Evolutionary conservation across 2,888 invertebrate species (phyloP), one percentile per base, ranked within the genome.

Genomic region (Anticlea derivata): DNA sequence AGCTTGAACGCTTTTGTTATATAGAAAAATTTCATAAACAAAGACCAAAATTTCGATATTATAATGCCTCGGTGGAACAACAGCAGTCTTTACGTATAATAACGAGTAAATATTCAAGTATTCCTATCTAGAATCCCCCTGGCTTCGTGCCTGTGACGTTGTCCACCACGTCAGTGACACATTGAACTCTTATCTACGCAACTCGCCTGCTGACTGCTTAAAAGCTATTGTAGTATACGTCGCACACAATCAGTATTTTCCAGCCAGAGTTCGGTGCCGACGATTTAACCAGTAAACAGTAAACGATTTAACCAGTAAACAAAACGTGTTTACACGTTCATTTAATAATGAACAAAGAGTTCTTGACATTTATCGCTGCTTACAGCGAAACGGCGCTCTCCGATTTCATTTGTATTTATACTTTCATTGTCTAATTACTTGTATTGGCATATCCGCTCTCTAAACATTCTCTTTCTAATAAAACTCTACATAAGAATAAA

Each of bases 401-500:
- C 39, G 61, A 60, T 60, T 54, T 63, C 50, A 51, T 64, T 63
- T 54, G 34, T 52, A 56, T 61, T 65, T 55, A 55, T n/a, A n/a
- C n/a, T n/a, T n/a, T n/a, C n/a, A n/a, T n/a, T n/a, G n/a, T 48
- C 39, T 50, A 58, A 60, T 62, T 58, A 58, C 43, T 54, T 53
- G 52, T 61, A 52, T 45, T 20, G 41, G 44, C 45, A 45, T 44
- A 44, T 45, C 38, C 37, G 39, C 49, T 26, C 39, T 26, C 46
- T 41, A 40, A 47, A 54, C 40, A 46, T 48, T 53, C n/a, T 54
- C 20, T 26, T 43, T 39, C 30, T 34, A 53, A 52, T 43, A 47
- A 38, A 44, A 43, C 38, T 44, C 60, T 53, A 66, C 65, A 53
- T 66, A 66, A 73, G 65, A 66, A 71, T 70, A 68, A 66, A 67